Base-by-base conservation (phyloP, 2,113 vertebrate genomes). In the Nesospiza acunhae region DNA sequence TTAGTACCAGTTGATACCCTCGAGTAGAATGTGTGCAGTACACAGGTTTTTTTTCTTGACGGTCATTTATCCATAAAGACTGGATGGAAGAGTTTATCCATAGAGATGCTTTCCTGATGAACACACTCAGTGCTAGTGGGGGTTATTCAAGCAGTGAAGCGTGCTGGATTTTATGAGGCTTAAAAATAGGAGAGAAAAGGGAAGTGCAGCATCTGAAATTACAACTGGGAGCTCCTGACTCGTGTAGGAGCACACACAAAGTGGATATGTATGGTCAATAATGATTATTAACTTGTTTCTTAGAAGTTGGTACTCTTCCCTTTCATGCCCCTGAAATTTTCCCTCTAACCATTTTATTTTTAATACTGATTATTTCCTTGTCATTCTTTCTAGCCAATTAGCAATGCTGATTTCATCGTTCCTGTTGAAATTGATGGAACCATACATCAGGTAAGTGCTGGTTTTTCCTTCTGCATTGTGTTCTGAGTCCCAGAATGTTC, bases 371-470 rank as follows among this genome's bases (percentile, higher is more conserved):
- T 66, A 42, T 96, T 94, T 96, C 95, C 78, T 85, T 84, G 77
- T 98, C 86, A 7, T 93, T 96, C 84, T 91, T 95, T 83, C 59
- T 80, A 99, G 99, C 99, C 99, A 92, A 99, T 99, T 97, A 99
- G 98, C 97, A 99, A 99, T 31, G 99, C 99, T 70, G 99, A 99
- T 97, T 99, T 99, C 97, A 99, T 99, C 67, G 99, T 99, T 96
- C 99, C 99, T 4, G 99, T 99, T 97, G 99, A 99, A 97, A 99
- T 99, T 22, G 99, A 99, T 95, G 99, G 99, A 96, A 99, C 99
- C 22, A 98, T 99, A 98, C 99, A 99, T 98, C 99, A 99, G 99
- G 99, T 99, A 98, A 97, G 97, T 47, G 10, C 37, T 67, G 62
- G 0, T 70, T 28, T 37, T 46, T 33, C 60, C 58, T 49, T 64